These are phyloP conservation scores for Piezodorus guildinii DNA, from an alignment of 1,140 invertebrate genomes.

Conservation along the genomic window DNA sequence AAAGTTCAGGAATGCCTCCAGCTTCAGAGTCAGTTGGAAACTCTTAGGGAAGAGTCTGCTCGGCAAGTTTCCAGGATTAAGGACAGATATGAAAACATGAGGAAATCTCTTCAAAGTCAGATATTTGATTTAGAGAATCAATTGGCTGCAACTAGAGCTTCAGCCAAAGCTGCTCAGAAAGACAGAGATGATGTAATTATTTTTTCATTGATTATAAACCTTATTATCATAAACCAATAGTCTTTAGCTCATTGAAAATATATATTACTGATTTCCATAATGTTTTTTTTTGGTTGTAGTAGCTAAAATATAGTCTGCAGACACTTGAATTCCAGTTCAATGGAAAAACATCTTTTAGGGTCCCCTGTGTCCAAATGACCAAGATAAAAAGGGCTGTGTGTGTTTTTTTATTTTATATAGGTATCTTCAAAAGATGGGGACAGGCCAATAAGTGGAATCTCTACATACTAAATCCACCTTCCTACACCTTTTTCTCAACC, in stretches of 20 bases:
- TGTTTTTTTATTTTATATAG: too few species aligned
- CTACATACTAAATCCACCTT: too few species aligned
- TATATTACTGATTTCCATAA: neutral
- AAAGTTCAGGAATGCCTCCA: conserved; percentile 45
- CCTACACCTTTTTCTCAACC: too few species aligned
- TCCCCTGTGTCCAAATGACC: too few species aligned
- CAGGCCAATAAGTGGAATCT: too few species aligned
- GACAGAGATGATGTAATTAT: conserved; percentile 49
- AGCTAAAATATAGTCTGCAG: too few species aligned
- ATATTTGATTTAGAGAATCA: conserved; percentile 52
- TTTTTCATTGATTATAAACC: neutral
- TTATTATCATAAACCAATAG: too few species aligned
- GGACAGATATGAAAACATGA: conserved; percentile 49
- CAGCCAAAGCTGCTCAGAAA: conserved; percentile 47
- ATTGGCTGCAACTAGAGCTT: conserved; percentile 46
- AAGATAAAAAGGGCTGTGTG: too few species aligned
- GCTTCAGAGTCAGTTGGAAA: conserved; percentile 51
- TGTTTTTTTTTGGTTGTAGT: neutral
- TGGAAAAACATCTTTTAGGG: too few species aligned
- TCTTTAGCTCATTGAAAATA: too few species aligned
- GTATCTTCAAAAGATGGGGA: too few species aligned
- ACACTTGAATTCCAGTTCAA: too few species aligned
- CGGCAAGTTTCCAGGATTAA: conserved; percentile 54
- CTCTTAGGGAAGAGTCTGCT: conserved; percentile 54
- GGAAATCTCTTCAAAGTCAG: conserved; percentile 46